A percentile compares a stretch with the other conserved stretches of the same genome.
These are phyloP conservation scores for Sparus aurata DNA, from an alignment of 2,797 vertebrate species.

Conservation along the genomic window DNA sequence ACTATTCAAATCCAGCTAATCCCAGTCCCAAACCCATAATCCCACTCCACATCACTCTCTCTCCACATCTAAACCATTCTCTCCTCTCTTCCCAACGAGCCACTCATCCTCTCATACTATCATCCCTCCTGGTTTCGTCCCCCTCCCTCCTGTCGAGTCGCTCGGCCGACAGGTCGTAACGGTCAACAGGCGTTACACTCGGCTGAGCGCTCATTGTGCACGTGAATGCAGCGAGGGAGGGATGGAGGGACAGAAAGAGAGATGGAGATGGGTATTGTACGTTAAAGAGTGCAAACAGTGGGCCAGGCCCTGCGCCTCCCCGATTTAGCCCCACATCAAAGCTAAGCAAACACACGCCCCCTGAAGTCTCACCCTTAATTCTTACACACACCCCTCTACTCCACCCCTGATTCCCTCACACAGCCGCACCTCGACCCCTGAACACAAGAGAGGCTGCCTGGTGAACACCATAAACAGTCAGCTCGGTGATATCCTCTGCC, in stretches of 20 bases:
- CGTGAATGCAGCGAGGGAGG: slow-evolving; percentile 84
- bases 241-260: slow-evolving; percentile 83
- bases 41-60: slow-evolving; percentile 64
- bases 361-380: slow-evolving; percentile 66
- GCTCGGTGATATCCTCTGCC: background rate
- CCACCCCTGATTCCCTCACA: slow-evolving; percentile 44
- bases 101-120: slow-evolving; percentile 52
- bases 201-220: slow-evolving; percentile 89
- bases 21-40: slow-evolving; percentile 61
- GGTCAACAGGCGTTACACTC: slow-evolving; percentile 92
- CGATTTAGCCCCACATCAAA: slow-evolving; percentile 91
- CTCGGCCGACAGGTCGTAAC: slow-evolving; percentile 86
- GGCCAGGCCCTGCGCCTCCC: slow-evolving; percentile 74
- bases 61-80: slow-evolving; percentile 24
- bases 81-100: slow-evolving; percentile 40
- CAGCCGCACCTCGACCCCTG: slow-evolving; percentile 52
- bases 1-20: slow-evolving; percentile 48
- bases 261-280: slow-evolving; percentile 84
- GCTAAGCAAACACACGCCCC: slow-evolving; percentile 88
- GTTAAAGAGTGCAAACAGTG: slow-evolving; percentile 88
- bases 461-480: slow-evolving; percentile 9
- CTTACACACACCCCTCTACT: slow-evolving; percentile 58
- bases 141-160: slow-evolving; percentile 50
- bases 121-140: slow-evolving; percentile 30
- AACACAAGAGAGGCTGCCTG: slow-evolving; percentile 7